Percentiles rank a stretch among this genome's conserved stretches.
Evolutionary conservation across 2,113 vertebrate species (phyloP).

Genomic region (Abramis brama): DNA sequence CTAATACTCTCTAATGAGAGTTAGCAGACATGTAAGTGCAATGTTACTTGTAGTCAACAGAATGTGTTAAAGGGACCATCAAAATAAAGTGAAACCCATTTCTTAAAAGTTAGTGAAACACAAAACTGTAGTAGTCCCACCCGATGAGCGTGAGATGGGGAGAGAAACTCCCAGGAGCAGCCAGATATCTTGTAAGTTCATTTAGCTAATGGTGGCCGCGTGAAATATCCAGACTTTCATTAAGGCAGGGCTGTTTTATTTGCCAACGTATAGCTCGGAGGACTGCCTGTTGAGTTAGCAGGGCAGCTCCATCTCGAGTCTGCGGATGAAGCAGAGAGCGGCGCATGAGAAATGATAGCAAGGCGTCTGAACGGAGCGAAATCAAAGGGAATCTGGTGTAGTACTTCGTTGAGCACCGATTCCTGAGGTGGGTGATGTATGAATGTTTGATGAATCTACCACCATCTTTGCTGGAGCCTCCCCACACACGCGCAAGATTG

Average conservation of each 20-base stretch:
- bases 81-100: no score
- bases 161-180: constrained; percentile 2
- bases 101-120: neutral
- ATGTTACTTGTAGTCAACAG: no score
- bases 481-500: constrained; percentile 59
- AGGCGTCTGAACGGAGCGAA: constrained; percentile 51
- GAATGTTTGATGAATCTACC: constrained; percentile 64
- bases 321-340: constrained; percentile 51
- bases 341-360: constrained; percentile 49
- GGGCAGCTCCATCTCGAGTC: constrained; percentile 48
- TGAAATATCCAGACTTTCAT: constrained; percentile 56
- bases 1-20: no score
- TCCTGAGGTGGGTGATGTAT: constrained; percentile 59
- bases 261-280: neutral
- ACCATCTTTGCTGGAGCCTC: constrained; percentile 39
- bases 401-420: constrained; percentile 47
- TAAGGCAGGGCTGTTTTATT: constrained; percentile 25
- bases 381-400: constrained; percentile 60
- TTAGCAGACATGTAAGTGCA: no score
- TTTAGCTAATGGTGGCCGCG: constrained; percentile 39
- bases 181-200: constrained; percentile 28
- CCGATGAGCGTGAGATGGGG: neutral
- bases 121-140: neutral
- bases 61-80: no score
- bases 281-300: constrained; percentile 54